phyloP scores from a whole-genome alignment of 2,113 vertebrate species.

The Saiga tatarica region DNA sequence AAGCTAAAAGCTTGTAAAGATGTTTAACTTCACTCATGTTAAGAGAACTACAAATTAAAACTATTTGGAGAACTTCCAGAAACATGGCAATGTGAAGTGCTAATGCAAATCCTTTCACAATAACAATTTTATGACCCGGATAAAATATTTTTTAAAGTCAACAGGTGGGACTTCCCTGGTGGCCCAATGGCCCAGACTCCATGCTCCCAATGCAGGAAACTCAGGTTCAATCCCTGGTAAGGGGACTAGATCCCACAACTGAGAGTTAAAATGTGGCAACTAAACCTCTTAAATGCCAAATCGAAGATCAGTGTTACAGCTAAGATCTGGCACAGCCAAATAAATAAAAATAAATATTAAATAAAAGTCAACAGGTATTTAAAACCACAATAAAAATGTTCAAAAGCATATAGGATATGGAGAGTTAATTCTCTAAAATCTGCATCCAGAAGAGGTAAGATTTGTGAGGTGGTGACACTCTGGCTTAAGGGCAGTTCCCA shows the following conservation, averaged over 20 bases:
- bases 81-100: background rate
- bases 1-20: background rate
- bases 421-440: background rate
- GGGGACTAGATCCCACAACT: background rate
- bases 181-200: background rate
- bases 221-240: background rate
- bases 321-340: background rate
- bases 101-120: background rate
- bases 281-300: background rate
- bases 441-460: background rate
- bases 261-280: background rate
- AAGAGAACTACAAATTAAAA: background rate
- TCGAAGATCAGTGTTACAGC: background rate
- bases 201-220: background rate
- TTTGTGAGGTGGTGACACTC: background rate
- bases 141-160: background rate
- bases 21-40: background rate
- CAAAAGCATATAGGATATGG: background rate
- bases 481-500: background rate
- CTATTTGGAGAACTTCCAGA: background rate
- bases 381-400: background rate
- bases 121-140: background rate
- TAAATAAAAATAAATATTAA: background rate
- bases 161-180: background rate
- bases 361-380: background rate